phyloP scores from a whole-genome alignment of 1,140 invertebrate genomes.

The Prorops nasuta region DNA sequence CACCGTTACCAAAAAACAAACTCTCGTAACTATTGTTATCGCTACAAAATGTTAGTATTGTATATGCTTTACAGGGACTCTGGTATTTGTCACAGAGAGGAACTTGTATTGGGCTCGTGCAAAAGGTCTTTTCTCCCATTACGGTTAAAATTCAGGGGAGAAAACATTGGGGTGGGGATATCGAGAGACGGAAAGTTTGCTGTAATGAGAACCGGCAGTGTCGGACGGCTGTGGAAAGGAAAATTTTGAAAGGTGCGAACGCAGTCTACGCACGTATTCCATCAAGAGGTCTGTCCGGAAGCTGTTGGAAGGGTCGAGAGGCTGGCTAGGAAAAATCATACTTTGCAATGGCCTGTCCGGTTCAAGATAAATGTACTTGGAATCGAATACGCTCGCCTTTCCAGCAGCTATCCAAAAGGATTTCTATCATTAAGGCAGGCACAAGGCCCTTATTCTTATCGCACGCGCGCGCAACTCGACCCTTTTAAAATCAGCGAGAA shows the following conservation, averaged over 20 bases:
- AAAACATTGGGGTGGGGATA: too few relatives aligned
- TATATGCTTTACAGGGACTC: conserved; percentile 6
- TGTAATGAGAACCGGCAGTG: neutral
- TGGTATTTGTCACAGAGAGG: conserved; percentile 11
- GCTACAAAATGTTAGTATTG: conserved; percentile 1
- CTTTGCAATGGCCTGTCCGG: conserved; percentile 16
- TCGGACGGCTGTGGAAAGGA: neutral
- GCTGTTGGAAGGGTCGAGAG: conserved; percentile 7
- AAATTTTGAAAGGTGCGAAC: neutral
- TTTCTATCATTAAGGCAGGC: conserved; percentile 19
- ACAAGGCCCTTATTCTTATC: too few relatives aligned
- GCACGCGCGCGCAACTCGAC: too few relatives aligned
- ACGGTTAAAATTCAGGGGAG: too few relatives aligned
- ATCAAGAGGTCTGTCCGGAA: conserved; percentile 28
- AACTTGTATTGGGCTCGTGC: neutral
- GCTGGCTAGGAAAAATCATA: conserved; percentile 15
- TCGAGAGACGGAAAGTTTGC: conserved; percentile 8
- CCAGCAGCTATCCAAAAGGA: conserved; percentile 10
- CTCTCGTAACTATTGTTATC: too few relatives aligned
- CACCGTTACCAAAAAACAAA: too few relatives aligned
- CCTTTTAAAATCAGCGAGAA: too few relatives aligned
- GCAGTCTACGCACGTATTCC: conserved; percentile 36
- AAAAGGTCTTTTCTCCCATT: neutral
- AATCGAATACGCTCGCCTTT: conserved; percentile 26
- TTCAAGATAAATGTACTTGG: conserved; percentile 31